A percentile compares a stretch with the other conserved stretches of the same genome.
phyloP scores from a whole-genome alignment of 2,888 invertebrate species.

The Achlya flavicornis region DNA sequence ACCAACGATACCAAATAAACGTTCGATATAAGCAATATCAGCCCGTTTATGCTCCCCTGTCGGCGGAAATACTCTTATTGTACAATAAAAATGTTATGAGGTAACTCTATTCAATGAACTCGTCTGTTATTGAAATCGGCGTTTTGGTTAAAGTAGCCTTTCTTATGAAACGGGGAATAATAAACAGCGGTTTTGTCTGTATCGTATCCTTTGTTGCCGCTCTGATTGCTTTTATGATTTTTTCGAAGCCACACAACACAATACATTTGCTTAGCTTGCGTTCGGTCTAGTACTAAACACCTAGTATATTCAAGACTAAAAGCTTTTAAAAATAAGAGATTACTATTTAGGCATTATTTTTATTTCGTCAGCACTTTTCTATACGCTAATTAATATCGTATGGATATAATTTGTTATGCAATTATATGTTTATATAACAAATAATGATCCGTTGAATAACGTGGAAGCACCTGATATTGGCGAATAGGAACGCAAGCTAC shows the following conservation, averaged over 20 bases:
- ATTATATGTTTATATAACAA: neutral
- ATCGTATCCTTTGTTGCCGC: conserved; percentile 52
- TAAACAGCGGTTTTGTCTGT: conserved; percentile 57
- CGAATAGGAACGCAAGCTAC: conserved; percentile 28
- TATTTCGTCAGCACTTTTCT: conserved; percentile 5
- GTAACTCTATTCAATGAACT: conserved; percentile 80
- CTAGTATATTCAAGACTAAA: neutral
- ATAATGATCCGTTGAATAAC: neutral
- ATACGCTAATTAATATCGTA: conserved; percentile 4
- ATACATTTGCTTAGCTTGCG: conserved; percentile 17
- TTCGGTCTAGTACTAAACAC: neutral
- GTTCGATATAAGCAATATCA: conserved; percentile 71
- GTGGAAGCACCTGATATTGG: conserved; percentile 1
- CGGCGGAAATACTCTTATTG: conserved; percentile 71
- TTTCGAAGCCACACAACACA: conserved; percentile 29
- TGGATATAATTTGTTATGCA: neutral
- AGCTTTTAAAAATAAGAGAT: neutral
- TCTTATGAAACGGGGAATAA: conserved; percentile 60
- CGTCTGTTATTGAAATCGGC: conserved; percentile 78
- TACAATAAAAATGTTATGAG: conserved; percentile 82
- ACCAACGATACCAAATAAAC: conserved; percentile 48
- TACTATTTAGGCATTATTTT: conserved; percentile 4
- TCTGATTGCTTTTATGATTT: conserved; percentile 56
- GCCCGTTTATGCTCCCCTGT: conserved; percentile 61
- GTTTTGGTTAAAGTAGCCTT: conserved; percentile 70